phyloP scores from a whole-genome alignment of 2,113 vertebrate species.

The Aplodontia rufa region DNA sequence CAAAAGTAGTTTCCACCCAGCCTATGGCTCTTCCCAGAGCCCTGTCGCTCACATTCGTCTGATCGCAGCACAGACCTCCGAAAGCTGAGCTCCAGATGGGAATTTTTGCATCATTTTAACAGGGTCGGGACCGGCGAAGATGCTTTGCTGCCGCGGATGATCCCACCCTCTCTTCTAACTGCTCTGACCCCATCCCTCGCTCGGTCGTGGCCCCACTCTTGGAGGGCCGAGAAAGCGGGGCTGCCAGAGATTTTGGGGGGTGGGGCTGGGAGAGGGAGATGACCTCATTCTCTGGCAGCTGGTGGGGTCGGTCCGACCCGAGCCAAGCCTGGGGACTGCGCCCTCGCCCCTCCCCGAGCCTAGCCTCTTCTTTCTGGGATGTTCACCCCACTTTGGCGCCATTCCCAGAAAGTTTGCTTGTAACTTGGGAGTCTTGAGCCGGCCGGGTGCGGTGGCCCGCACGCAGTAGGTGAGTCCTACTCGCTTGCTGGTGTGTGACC shows the following conservation, averaged over 20 bases:
- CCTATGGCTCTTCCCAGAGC: too few species aligned
- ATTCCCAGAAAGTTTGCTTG: neutral
- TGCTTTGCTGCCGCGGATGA: neutral
- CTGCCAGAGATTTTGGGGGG: neutral
- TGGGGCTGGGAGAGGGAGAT: neutral
- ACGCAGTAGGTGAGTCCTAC: neutral
- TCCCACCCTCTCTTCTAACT: neutral
- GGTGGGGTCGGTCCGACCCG: neutral
- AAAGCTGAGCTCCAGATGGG: neutral
- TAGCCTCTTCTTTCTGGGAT: neutral
- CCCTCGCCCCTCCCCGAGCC: neutral
- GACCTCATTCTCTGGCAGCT: slow-evolving; percentile 52
- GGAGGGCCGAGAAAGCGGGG: neutral
- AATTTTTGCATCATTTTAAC: neutral
- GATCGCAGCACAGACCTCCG: neutral
- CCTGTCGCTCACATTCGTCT: neutral
- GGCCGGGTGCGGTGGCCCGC: accelerated
- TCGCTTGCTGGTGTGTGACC: neutral
- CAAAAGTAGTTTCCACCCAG: neutral
- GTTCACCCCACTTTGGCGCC: neutral
- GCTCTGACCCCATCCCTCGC: neutral
- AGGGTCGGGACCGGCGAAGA: neutral
- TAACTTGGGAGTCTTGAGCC: neutral
- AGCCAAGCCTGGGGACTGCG: neutral
- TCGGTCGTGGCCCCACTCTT: accelerated